These are phyloP conservation scores for Conus ventricosus DNA, from an alignment of 1,140 invertebrate species.

Conservation along the genomic window DNA sequence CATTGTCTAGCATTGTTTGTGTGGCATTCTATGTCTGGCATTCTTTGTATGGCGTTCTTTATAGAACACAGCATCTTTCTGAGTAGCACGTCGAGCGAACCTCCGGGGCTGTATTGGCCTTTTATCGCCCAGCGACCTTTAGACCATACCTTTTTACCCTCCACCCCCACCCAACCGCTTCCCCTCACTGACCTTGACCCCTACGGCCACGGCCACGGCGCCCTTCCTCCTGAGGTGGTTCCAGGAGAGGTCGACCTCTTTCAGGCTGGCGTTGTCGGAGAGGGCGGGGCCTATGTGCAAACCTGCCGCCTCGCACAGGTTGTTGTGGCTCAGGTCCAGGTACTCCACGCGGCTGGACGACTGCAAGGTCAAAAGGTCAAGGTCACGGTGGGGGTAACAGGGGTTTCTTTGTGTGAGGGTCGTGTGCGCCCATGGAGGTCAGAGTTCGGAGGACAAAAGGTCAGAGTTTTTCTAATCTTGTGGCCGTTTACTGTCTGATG, in stretches of 20 bases:
- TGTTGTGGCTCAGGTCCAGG: constrained; percentile 71
- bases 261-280: constrained; percentile 70
- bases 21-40: too few species aligned
- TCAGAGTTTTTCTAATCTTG: too few species aligned
- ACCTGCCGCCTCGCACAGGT: constrained; percentile 68
- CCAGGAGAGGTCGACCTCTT: constrained; percentile 74
- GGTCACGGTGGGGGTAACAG: background rate
- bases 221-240: constrained; percentile 72
- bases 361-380: background rate
- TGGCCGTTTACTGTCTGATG: too few species aligned
- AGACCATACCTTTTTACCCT: too few species aligned
- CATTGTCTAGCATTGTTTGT: too few species aligned
- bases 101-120: too few species aligned
- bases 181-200: constrained; percentile 67
- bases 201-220: constrained; percentile 69
- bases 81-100: too few species aligned
- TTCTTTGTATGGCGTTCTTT: too few species aligned
- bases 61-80: too few species aligned
- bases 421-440: background rate
- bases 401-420: background rate
- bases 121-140: too few species aligned
- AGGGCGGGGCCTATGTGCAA: constrained; percentile 70
- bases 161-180: too few species aligned
- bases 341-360: constrained; percentile 61
- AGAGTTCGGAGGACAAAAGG: background rate